These are phyloP conservation scores for Perca flavescens DNA, from an alignment of 2,113 vertebrate genomes.

Conservation along the genomic window DNA sequence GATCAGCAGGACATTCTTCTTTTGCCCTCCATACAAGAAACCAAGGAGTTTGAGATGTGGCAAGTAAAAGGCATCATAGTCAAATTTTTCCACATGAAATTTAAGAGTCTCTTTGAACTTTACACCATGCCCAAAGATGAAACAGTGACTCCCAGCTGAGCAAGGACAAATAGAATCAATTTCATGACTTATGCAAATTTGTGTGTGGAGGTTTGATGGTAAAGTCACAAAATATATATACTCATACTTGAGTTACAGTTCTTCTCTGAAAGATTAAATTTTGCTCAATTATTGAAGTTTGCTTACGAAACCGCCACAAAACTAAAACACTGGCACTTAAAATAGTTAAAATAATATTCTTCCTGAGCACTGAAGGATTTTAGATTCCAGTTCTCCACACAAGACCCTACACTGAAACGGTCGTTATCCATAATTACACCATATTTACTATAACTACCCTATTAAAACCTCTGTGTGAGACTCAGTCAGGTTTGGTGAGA, in stretches of 20 bases:
- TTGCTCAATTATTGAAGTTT: constrained; percentile 1
- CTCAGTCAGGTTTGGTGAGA: constrained; percentile 53
- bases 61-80: constrained; percentile 2
- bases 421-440: constrained; percentile 52
- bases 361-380: constrained; percentile 4
- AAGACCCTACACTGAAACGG: constrained; percentile 37
- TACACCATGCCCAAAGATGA: constrained; percentile 43
- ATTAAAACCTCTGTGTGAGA: constrained; percentile 56
- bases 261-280: constrained; percentile 19
- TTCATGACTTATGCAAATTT: constrained; percentile 47
- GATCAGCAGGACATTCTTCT: constrained; percentile 39
- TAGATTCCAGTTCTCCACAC: constrained; percentile 25
- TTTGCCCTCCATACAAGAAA: constrained; percentile 29
- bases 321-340: constrained; percentile 1
- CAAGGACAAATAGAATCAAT: constrained; percentile 25
- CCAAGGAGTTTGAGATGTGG: constrained; percentile 16
- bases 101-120: constrained; percentile 53
- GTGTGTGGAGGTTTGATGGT: constrained; percentile 5
- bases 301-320: neutral
- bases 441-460: constrained; percentile 53
- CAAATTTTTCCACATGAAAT: constrained; percentile 41
- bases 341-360: constrained; percentile 15
- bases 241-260: neutral
- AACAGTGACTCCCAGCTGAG: constrained; percentile 24
- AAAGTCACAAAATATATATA: constrained; percentile 14